Evolutionary conservation across 1,140 invertebrate species (phyloP).

Genomic region (Achatina immaculata): DNA sequence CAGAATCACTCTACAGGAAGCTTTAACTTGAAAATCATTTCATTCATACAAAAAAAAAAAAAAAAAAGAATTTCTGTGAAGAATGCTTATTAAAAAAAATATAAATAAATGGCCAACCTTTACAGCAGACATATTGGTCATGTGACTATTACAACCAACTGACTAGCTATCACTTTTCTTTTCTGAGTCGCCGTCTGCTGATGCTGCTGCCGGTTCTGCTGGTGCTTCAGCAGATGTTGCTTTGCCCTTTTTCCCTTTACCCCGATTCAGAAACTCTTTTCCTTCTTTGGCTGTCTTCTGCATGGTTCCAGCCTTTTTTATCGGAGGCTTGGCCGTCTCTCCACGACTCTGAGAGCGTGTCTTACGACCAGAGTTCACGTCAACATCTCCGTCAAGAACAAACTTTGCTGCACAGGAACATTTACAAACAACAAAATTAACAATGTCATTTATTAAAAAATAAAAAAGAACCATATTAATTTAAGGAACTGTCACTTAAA

Average conservation of each 20-base stretch:
- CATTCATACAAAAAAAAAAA: no score
- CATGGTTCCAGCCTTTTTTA: conserved; percentile 56
- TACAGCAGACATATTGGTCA: background rate
- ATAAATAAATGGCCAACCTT: background rate
- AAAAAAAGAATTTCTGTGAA: no score
- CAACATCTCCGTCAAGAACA: conserved; percentile 50
- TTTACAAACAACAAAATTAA: conserved; percentile 8
- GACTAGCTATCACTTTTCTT: conserved; percentile 16
- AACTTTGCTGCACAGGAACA: conserved; percentile 46
- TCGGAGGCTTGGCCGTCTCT: conserved; percentile 46
- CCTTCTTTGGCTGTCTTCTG: conserved; percentile 55
- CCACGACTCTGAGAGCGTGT: conserved; percentile 52
- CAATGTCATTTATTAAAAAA: background rate
- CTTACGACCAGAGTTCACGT: conserved; percentile 52
- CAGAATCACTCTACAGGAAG: no score
- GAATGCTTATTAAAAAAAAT: no score
- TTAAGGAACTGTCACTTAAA: no score
- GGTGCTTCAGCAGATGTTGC: conserved; percentile 13
- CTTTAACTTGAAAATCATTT: no score
- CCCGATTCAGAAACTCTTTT: conserved; percentile 53
- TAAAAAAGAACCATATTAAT: conserved; percentile 12
- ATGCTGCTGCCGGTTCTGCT: background rate
- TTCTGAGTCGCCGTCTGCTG: background rate
- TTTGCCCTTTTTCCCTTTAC: conserved; percentile 47
- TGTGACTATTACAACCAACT: background rate